Conservation (phyloP, 2,888 invertebrate species). For the Caenorhabditis imperialis region DNA sequence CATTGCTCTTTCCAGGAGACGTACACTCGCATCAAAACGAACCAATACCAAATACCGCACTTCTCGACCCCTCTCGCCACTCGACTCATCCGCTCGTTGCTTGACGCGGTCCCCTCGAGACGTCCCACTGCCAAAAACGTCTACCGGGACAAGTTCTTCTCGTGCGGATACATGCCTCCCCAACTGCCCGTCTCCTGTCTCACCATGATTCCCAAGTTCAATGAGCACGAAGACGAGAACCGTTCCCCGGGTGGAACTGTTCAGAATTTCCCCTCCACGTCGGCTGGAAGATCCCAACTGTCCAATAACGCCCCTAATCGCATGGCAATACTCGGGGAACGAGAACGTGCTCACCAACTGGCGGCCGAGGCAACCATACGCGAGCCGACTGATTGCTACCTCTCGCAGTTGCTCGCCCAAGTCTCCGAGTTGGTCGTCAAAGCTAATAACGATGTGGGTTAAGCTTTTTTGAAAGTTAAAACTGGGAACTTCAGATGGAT, state of each 20-base stretch:
- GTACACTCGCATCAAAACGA: constrained; percentile 93
- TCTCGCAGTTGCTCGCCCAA: constrained; percentile 37
- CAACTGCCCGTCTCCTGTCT: constrained; percentile 92
- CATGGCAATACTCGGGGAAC: constrained; percentile 19
- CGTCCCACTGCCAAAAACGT: constrained; percentile 80
- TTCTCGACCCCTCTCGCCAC: constrained; percentile 71
- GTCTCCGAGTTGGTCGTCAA: constrained; percentile 15
- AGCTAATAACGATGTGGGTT: constrained; percentile 10
- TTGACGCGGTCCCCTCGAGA: constrained; percentile 79
- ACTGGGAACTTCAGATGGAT: constrained; percentile 18
- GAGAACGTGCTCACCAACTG: constrained; percentile 28
- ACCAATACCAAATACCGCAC: constrained; percentile 87
- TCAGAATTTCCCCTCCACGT: not conserved
- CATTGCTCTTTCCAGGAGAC: constrained; percentile 82
- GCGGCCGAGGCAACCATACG: constrained; percentile 38
- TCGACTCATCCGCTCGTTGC: constrained; percentile 79
- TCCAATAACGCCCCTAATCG: constrained; percentile 3
- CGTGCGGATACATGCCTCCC: constrained; percentile 85
- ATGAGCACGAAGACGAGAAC: constrained; percentile 41
- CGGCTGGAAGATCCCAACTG: not conserved
- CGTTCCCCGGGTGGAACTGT: not conserved
- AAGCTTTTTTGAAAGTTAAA: no score
- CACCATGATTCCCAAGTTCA: constrained; percentile 91
- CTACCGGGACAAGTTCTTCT: constrained; percentile 68
- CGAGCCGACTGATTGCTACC: constrained; percentile 35